A percentile compares a stretch with the other conserved stretches of the same genome.
phyloP scores from a whole-genome alignment of 2,888 invertebrate genomes.

The Plutella xylostella region DNA sequence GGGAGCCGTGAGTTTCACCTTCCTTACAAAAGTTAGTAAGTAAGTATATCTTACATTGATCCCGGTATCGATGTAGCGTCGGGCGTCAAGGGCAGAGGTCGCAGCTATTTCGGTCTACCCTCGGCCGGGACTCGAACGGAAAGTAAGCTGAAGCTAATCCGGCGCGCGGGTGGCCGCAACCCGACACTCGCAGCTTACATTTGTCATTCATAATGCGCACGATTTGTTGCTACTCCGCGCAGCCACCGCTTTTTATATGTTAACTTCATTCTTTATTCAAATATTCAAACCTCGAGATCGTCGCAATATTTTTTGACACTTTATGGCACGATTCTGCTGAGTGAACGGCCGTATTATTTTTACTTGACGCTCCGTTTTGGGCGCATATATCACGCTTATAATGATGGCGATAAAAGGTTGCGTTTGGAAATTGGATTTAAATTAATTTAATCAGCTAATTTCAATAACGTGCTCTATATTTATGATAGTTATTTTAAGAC shows the following conservation, averaged over 20 bases:
- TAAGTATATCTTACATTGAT: neutral
- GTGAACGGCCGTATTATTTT: constrained; percentile 33
- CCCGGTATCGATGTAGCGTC: constrained; percentile 41
- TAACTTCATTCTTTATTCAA: constrained; percentile 55
- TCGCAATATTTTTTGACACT: constrained; percentile 50
- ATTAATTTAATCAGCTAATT: too few relatives aligned
- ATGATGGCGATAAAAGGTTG: too few relatives aligned
- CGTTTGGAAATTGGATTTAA: too few relatives aligned
- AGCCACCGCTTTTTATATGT: constrained; percentile 52
- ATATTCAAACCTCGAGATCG: constrained; percentile 45
- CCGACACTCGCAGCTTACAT: constrained; percentile 56
- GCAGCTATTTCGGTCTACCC: constrained; percentile 28
- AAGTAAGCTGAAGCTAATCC: constrained; percentile 65
- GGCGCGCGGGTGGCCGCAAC: constrained; percentile 58
- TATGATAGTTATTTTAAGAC: too few relatives aligned
- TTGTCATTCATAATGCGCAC: constrained; percentile 69
- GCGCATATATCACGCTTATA: too few relatives aligned
- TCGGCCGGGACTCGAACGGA: constrained; percentile 36
- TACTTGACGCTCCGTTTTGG: constrained; percentile 11
- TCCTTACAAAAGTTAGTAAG: too few relatives aligned
- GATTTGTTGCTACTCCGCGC: constrained; percentile 63
- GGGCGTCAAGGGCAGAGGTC: constrained; percentile 54
- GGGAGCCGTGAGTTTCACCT: too few relatives aligned
- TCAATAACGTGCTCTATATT: too few relatives aligned
- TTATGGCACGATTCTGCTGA: constrained; percentile 44